Percentiles rank a stretch among this genome's conserved stretches.
These are phyloP conservation scores for Scomber japonicus DNA, from an alignment of 2,113 vertebrate genomes.

Conservation along the genomic window DNA sequence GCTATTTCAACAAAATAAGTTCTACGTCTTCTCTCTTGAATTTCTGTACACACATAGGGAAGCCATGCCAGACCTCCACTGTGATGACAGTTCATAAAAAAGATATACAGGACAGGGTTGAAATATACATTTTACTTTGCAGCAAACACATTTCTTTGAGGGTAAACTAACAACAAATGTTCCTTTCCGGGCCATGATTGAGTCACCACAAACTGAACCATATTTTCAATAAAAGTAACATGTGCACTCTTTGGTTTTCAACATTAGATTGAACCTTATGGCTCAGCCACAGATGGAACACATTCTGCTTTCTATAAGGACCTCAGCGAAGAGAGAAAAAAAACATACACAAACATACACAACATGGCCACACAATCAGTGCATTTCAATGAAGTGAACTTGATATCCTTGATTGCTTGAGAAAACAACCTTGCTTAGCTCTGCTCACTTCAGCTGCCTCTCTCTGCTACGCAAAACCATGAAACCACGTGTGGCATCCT, in stretches of 20 bases:
- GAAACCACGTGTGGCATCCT: conserved; percentile 78
- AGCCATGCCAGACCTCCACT: conserved; percentile 4
- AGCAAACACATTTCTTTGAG: conserved; percentile 41
- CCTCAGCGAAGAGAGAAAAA: conserved; percentile 4
- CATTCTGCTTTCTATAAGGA: conserved; percentile 28
- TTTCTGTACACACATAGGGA: conserved; percentile 4
- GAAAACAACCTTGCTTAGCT: conserved; percentile 64
- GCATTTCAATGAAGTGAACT: conserved; percentile 60
- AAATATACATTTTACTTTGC: conserved; percentile 31
- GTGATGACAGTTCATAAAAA: conserved; percentile 35
- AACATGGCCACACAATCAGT: conserved; percentile 55
- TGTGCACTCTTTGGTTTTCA: conserved; percentile 23
- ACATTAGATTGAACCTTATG: conserved; percentile 45
- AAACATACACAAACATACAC: conserved; percentile 50
- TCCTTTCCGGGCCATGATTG: conserved; percentile 23
- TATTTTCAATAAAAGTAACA: conserved; percentile 41
- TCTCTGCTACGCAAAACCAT: conserved; percentile 71
- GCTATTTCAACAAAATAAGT: too few species aligned
- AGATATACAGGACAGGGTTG: conserved; percentile 28
- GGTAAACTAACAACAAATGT: conserved; percentile 61
- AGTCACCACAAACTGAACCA: conserved; percentile 24
- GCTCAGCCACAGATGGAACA: conserved; percentile 53
- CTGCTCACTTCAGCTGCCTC: conserved; percentile 63
- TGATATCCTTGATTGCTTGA: conserved; percentile 62
- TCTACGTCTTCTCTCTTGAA: not conserved